A percentile compares a stretch with the other conserved stretches of the same genome.
Evolutionary conservation across 2,888 invertebrate genomes (phyloP).

Genomic region (Listrodromus nycthemerus): DNA sequence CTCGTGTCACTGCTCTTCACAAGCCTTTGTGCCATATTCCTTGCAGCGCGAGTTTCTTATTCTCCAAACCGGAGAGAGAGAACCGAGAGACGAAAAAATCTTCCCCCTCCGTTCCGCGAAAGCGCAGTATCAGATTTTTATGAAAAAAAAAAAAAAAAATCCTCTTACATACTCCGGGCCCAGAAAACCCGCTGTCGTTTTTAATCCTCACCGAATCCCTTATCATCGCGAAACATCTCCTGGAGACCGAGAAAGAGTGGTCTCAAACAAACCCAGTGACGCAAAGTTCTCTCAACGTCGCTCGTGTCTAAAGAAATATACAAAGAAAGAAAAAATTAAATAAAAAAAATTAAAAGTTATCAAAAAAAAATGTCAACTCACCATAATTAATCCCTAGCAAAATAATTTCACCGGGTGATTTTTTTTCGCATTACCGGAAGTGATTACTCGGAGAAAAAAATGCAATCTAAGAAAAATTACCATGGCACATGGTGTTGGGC

Average conservation of each 20-base stretch:
- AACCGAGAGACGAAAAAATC: constrained; percentile 17
- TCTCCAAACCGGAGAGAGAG: constrained; percentile 28
- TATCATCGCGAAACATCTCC: constrained; percentile 2
- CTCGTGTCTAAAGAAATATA: not conserved
- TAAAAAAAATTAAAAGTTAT: not conserved
- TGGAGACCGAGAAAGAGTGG: not conserved
- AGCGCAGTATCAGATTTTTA: constrained; percentile 17
- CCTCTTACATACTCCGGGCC: not conserved
- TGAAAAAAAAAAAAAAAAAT: not conserved
- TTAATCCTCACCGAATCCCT: not conserved
- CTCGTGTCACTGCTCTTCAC: constrained; percentile 20
- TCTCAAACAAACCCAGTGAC: constrained; percentile 33
- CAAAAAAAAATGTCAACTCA: not conserved
- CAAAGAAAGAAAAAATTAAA: too few species aligned
- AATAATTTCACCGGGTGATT: too few species aligned
- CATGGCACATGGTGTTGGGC: too few species aligned
- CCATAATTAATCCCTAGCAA: too few species aligned
- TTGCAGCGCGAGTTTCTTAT: constrained; percentile 15
- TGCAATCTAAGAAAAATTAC: not conserved
- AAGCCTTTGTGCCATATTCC: constrained; percentile 22
- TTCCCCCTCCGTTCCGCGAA: not conserved
- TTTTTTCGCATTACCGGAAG: too few species aligned
- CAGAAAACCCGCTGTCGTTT: not conserved
- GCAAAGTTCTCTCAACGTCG: constrained; percentile 3
- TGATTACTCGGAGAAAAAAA: too few species aligned